phyloP scores from a whole-genome alignment of 2,113 vertebrate species.

The Oryzias javanicus region DNA sequence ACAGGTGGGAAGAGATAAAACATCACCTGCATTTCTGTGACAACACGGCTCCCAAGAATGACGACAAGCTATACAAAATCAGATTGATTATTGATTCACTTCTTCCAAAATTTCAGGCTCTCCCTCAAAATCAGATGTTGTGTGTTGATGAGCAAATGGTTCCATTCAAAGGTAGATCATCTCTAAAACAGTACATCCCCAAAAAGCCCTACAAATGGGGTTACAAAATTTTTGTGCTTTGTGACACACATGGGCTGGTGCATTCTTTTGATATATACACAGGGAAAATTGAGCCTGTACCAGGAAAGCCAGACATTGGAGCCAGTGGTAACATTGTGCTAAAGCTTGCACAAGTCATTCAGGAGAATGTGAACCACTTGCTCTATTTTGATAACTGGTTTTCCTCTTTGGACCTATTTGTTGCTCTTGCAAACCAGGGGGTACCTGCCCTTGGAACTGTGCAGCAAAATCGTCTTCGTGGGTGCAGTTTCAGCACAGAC shows the following conservation, averaged over 20 bases:
- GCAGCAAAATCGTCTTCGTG: slow-evolving; percentile 7
- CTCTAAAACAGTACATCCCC: slow-evolving; percentile 4
- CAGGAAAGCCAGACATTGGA: slow-evolving; percentile 8
- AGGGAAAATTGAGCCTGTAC: slow-evolving; percentile 12
- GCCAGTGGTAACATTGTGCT: slow-evolving; percentile 23
- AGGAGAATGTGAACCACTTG: slow-evolving; percentile 12
- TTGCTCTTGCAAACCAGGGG: too few relatives aligned
- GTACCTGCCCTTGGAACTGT: too few relatives aligned
- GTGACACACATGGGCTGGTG: slow-evolving; percentile 26
- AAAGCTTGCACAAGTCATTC: slow-evolving; percentile 28
- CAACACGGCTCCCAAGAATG: slow-evolving; percentile 3
- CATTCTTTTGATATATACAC: slow-evolving; percentile 25
- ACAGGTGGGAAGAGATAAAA: slow-evolving; percentile 26
- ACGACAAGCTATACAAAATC: slow-evolving; percentile 19
- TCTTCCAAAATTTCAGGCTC: slow-evolving; percentile 13
- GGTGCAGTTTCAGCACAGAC: slow-evolving; percentile 21
- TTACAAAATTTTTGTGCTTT: slow-evolving; percentile 25
- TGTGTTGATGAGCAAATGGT: slow-evolving; percentile 6
- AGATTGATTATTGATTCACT: slow-evolving; percentile 20
- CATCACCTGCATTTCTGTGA: not conserved
- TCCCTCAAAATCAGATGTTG: slow-evolving; percentile 20
- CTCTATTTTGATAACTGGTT: slow-evolving; percentile 18
- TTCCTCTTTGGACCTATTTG: slow-evolving; percentile 20
- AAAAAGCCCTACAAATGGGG: slow-evolving; percentile 23
- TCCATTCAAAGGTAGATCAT: slow-evolving; percentile 22